Percentiles rank a stretch among this genome's conserved stretches.
phyloP scores from a whole-genome alignment of 2,888 invertebrate genomes.

The Serripes groenlandicus region DNA sequence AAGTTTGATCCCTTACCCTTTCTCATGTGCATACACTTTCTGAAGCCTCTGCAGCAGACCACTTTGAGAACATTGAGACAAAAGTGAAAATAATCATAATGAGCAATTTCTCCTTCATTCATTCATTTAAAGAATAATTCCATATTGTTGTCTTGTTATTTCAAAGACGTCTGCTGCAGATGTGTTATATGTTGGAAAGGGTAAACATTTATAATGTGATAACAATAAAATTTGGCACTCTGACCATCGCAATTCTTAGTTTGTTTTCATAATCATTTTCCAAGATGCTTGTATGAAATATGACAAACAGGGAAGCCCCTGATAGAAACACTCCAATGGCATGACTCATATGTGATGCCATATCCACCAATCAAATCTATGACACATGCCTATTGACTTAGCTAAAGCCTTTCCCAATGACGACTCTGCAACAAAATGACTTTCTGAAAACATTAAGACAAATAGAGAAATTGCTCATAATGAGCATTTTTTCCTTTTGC shows the following conservation, averaged over 20 bases:
- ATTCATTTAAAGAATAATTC: neutral
- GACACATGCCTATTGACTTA: too few relatives aligned
- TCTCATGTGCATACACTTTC: too few relatives aligned
- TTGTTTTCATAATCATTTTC: too few relatives aligned
- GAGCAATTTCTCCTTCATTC: neutral
- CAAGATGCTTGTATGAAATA: too few relatives aligned
- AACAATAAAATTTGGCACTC: too few relatives aligned
- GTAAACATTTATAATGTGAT: neutral
- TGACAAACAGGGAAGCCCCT: too few relatives aligned
- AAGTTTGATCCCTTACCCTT: too few relatives aligned
- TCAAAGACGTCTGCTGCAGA: neutral
- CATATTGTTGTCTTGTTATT: neutral
- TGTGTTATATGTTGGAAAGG: neutral
- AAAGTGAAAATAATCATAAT: neutral
- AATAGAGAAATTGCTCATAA: neutral
- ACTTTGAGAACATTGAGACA: neutral
- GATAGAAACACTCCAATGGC: too few relatives aligned
- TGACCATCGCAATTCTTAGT: too few relatives aligned
- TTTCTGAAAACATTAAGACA: neutral
- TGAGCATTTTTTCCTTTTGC: constrained; percentile 5
- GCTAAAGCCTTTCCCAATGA: too few relatives aligned
- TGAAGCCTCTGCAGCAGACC: neutral
- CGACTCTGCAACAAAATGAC: neutral
- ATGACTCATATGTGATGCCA: too few relatives aligned
- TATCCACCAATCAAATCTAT: too few relatives aligned